Percentiles rank a stretch among this genome's conserved stretches.
phyloP scores from a whole-genome alignment of 2,797 vertebrate species.

The Neosilurus mollespiculum region DNA sequence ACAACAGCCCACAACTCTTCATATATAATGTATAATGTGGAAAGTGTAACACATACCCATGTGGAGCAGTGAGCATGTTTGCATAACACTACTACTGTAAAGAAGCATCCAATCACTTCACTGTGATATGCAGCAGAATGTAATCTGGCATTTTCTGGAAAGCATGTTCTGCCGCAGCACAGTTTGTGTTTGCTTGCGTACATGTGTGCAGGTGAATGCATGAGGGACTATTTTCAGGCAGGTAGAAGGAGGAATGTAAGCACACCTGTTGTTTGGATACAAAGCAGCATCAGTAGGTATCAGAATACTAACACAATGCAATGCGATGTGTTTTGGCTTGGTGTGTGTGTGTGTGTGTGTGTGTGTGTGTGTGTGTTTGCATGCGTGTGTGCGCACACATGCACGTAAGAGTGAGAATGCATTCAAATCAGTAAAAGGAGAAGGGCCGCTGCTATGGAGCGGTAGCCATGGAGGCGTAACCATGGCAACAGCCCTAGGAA shows the following conservation, averaged over 20 bases:
- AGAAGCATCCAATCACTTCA: constrained; percentile 8
- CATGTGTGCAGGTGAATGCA: not conserved
- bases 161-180: constrained; percentile 11
- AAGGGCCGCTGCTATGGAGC: constrained; percentile 32
- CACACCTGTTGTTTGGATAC: constrained; percentile 72
- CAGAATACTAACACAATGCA: constrained; percentile 38
- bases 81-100: constrained; percentile 8
- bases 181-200: constrained; percentile 13
- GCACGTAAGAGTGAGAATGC: constrained; percentile 25
- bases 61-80: constrained; percentile 1
- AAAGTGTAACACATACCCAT: constrained; percentile 11
- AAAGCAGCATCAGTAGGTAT: constrained; percentile 59
- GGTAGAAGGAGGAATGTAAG: constrained; percentile 71
- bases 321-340: constrained; percentile 26
- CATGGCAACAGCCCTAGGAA: constrained; percentile 78
- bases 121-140: constrained; percentile 21
- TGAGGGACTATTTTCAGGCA: constrained; percentile 70
- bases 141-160: not conserved
- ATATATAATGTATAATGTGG: constrained; percentile 34
- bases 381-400: constrained; percentile 13
- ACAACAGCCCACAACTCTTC: constrained; percentile 21
- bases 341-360: constrained; percentile 48
- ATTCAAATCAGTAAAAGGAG: constrained; percentile 39
- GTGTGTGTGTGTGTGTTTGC: constrained; percentile 36
- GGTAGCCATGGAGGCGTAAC: constrained; percentile 73